Percentiles rank a stretch among this genome's conserved stretches.
Evolutionary conservation across 37 sponge, comb jelly and placozoan species (phyloP).

Genomic region (Mnemiopsis leidyi): DNA sequence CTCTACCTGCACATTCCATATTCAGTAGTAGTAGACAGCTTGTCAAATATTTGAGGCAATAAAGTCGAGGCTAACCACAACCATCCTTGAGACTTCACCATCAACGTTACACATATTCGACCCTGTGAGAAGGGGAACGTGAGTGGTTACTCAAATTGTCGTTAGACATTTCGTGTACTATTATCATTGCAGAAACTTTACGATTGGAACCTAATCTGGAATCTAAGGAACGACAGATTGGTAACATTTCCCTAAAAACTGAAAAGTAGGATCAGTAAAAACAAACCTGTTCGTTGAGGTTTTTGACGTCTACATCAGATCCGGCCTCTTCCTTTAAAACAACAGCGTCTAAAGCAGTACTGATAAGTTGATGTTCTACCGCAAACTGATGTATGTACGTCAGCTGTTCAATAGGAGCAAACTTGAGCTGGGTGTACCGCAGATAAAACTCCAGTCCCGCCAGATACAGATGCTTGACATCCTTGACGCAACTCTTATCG

Average conservation of each 20-base stretch:
- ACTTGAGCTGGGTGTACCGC: neutral
- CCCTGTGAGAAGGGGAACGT: neutral
- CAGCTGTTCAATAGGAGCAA: neutral
- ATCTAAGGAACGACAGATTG: no score
- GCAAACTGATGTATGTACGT: slow-evolving; percentile 31
- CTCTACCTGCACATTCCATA: slow-evolving; percentile 12
- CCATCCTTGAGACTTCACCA: slow-evolving; percentile 36
- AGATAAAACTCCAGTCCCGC: slow-evolving; percentile 35
- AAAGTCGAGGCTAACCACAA: neutral
- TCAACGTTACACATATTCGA: neutral
- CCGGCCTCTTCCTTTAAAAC: neutral
- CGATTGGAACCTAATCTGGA: no score
- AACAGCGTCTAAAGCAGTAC: neutral
- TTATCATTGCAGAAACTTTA: no score
- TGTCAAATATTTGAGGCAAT: neutral
- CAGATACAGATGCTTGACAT: neutral
- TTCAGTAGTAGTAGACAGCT: neutral
- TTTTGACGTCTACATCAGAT: neutral
- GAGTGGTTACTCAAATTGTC: no score
- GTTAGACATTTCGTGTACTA: no score
- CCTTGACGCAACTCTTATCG: neutral
- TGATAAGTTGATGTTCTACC: neutral
- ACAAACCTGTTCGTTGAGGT: neutral
- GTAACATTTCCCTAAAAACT: no score
- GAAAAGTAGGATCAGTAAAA: no score